These are phyloP conservation scores for Pseudorectes ferrugineus DNA, from an alignment of 2,113 vertebrate genomes.

Conservation along the genomic window DNA sequence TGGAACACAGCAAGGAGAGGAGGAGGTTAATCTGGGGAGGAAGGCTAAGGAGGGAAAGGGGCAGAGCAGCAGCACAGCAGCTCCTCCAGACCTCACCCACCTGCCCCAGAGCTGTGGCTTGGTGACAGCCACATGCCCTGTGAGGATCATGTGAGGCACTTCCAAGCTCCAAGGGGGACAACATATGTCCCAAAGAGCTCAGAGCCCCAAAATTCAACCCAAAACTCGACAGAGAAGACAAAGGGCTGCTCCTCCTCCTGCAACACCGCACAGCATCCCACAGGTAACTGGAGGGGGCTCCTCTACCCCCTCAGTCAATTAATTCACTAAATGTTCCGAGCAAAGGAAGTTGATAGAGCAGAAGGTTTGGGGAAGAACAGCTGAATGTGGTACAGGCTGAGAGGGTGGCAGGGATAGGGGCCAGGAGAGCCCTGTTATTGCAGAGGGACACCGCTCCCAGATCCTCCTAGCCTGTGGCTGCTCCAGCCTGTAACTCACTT, in stretches of 20 bases:
- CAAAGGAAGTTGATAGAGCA: neutral
- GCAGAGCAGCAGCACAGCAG: neutral
- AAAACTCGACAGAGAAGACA: neutral
- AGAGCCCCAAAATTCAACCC: neutral
- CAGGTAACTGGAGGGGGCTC: neutral
- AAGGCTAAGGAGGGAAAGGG: neutral
- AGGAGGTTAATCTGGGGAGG: neutral
- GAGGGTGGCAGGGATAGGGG: neutral
- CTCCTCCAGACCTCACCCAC: neutral
- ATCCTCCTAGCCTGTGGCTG: neutral
- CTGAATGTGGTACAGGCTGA: neutral
- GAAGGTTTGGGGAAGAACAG: neutral
- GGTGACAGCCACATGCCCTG: rapidly evolving
- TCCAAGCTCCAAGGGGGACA: neutral
- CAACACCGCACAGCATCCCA: rapidly evolving
- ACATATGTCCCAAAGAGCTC: rapidly evolving
- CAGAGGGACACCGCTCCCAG: neutral
- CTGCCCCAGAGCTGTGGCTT: neutral
- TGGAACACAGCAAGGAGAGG: neutral
- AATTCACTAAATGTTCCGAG: rapidly evolving
- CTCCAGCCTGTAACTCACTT: neutral
- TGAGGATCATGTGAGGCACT: rapidly evolving
- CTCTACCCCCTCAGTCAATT: neutral
- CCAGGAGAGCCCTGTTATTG: neutral
- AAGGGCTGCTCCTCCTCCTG: neutral